Base-by-base conservation (phyloP, 2,888 invertebrate genomes). In the Ptychoptera albimana region DNA sequence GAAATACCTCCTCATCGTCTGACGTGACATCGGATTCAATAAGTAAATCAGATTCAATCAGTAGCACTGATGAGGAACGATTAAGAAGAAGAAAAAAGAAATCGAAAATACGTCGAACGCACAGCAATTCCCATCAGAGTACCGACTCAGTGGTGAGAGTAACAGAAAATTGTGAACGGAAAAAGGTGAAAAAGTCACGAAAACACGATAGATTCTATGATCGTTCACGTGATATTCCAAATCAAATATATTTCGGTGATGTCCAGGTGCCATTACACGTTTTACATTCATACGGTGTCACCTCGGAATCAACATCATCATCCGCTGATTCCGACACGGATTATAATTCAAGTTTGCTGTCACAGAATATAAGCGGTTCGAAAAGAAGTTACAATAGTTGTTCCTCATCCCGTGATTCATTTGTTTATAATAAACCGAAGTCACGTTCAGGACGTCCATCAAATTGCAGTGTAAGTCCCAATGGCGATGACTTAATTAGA, bases 221-320 rank as follows among this genome's bases (percentile, higher is more conserved):
- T 40, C 40, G 40, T 11, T 40, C 40, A 13, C 30, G 40, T 69
- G 13, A 70, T 62, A 71, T 70, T 46, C 71, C 71, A 30, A 70
- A 70, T 63, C 70, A 70, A 52, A 69, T 71, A 31, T 71, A 68
- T 60, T 70, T 70, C 61, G 70, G 70, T 44, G 70, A 71, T 57
- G 69, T 70, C 46, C 69, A 70, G 1, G 46, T 43, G 13, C 46
- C 46, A 9, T 36, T 46, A 13, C 46, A 46, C 37, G 43, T 46
- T 9, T 13, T 46, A 29, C 40, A 46, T 40, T 29, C 46, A 9
- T 46, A 46, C 37, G 46, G 39, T n/a, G 39, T 14, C 10, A 40
- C 46, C 30, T 40, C 40, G 13, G 32, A 40, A 15, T 40, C 40
- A 14, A 23, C 23, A 23, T 23, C 23, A 23, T 23, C 23, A 7